Conservation (phyloP, 2,888 invertebrate genomes). For the Vannuccia rotundouncinata region DNA sequence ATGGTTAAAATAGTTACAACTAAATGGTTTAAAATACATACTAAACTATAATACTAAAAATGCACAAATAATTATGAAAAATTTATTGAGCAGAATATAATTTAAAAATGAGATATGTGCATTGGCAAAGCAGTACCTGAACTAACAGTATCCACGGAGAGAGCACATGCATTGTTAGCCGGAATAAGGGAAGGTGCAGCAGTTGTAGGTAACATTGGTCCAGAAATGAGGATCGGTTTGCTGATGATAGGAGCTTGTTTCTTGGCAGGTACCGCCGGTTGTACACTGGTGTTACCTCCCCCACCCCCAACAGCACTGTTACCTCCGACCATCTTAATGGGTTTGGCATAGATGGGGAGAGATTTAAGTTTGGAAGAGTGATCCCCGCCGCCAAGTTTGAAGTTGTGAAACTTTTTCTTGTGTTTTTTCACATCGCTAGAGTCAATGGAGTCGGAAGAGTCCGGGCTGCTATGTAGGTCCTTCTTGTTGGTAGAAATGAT, state of each 20-base stretch:
- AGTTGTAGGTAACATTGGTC: not conserved
- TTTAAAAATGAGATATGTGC: too few species aligned
- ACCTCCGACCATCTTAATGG: too few species aligned
- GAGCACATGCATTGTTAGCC: not conserved
- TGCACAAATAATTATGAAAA: too few species aligned
- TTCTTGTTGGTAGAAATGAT: not conserved
- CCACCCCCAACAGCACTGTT: not conserved
- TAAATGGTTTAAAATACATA: too few species aligned
- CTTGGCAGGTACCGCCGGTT: not conserved
- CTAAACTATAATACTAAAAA: too few species aligned
- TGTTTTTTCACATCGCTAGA: not conserved
- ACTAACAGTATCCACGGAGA: not conserved
- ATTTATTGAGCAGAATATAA: too few species aligned
- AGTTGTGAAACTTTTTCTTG: not conserved
- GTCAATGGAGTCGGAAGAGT: not conserved
- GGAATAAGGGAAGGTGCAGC: not conserved
- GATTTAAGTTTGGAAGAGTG: not conserved
- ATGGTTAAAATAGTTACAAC: too few species aligned
- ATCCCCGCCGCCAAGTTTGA: not conserved
- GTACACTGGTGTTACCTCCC: not conserved
- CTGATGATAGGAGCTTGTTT: not conserved
- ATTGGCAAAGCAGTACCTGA: too few species aligned
- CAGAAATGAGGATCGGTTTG: conserved; percentile 21
- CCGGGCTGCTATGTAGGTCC: not conserved
- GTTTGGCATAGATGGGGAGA: not conserved